Evolutionary conservation across 2,888 invertebrate genomes (phyloP).

Genomic region (Dorcus hopei): DNA sequence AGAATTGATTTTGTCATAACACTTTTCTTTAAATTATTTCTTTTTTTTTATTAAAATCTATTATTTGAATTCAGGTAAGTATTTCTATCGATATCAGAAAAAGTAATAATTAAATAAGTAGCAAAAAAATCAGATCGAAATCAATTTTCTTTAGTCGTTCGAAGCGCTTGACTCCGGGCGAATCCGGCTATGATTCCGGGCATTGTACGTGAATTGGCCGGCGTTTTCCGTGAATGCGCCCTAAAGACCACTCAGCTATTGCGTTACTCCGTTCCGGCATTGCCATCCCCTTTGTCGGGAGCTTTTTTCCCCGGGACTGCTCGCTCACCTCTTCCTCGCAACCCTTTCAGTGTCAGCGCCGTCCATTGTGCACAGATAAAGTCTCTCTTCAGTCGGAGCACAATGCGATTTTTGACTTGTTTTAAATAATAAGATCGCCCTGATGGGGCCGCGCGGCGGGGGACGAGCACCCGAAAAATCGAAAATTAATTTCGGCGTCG

Average conservation of each 20-base stretch:
- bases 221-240: constrained; percentile 40
- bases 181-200: constrained; percentile 39
- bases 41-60: no score
- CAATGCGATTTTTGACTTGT: constrained; percentile 36
- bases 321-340: constrained; percentile 45
- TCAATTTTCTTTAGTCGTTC: constrained; percentile 16
- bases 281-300: constrained; percentile 31
- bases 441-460: neutral
- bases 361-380: constrained; percentile 40
- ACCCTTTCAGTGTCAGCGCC: constrained; percentile 43
- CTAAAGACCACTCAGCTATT: constrained; percentile 45
- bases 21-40: no score
- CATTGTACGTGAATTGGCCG: constrained; percentile 43
- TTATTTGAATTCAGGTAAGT: no score
- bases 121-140: constrained; percentile 1
- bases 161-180: constrained; percentile 21
- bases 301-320: constrained; percentile 32
- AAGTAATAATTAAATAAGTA: no score
- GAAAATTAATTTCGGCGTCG: neutral
- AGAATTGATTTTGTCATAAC: no score
- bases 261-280: constrained; percentile 42
- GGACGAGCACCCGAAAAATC: neutral
- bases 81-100: no score
- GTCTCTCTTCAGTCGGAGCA: constrained; percentile 36
- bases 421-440: constrained; percentile 19